These are phyloP conservation scores for Achroia grisella DNA, from an alignment of 1,140 invertebrate species.

Conservation along the genomic window DNA sequence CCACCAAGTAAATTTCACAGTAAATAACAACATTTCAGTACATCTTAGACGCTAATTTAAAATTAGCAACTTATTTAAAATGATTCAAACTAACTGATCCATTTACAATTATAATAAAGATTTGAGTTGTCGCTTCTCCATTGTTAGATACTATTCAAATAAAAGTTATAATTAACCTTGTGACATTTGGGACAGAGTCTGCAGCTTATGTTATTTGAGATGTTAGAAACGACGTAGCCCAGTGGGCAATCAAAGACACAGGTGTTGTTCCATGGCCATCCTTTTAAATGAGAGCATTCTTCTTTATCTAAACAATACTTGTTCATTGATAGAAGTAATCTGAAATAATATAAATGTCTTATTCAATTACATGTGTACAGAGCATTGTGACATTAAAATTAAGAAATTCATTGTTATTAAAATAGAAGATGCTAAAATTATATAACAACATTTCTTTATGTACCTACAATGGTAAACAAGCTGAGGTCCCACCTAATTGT, in stretches of 20 bases:
- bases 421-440: too few relatives aligned
- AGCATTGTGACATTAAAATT: too few relatives aligned
- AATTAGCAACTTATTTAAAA: too few relatives aligned
- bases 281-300: slow-evolving; percentile 32
- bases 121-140: not conserved
- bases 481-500: too few relatives aligned
- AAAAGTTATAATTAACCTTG: slow-evolving; percentile 16
- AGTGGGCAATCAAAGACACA: slow-evolving; percentile 62
- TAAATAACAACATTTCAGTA: too few relatives aligned
- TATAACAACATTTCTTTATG: too few relatives aligned
- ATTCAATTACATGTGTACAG: too few relatives aligned
- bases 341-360: slow-evolving; percentile 17
- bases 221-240: slow-evolving; percentile 20
- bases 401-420: too few relatives aligned
- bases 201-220: slow-evolving; percentile 15
- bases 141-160: not conserved
- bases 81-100: too few relatives aligned
- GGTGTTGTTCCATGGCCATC: slow-evolving; percentile 55
- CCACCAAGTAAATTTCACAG: too few relatives aligned
- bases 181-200: slow-evolving; percentile 31
- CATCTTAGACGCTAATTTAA: too few relatives aligned
- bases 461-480: too few relatives aligned
- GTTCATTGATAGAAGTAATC: slow-evolving; percentile 30
- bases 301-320: slow-evolving; percentile 43
- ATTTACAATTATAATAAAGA: not conserved